Evolutionary conservation across 2,888 invertebrate genomes (phyloP), one percentile per base, ranked within the genome.

Genomic region (Hesperia comma): DNA sequence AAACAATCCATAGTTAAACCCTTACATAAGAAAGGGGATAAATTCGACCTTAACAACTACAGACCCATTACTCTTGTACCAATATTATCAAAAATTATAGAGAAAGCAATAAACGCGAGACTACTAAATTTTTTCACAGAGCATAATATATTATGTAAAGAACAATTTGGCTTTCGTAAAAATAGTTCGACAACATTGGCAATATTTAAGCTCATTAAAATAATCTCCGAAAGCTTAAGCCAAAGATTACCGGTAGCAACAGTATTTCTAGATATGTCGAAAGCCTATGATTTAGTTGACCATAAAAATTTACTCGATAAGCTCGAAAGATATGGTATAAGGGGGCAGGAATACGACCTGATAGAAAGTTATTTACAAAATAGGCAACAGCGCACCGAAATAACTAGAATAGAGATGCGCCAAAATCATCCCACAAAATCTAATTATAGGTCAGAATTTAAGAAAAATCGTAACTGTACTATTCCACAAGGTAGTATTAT

Each of bases 211-310:
- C 26, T 70, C 6, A 64, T 56, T 32, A 70, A 67, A 46, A 12
- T 15, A 2, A 33, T 70, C 0, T 67, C 54, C n/a, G 67, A 67
- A 41, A 61, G 49, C 37, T 8, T 70, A 41, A 68, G 68, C 41
- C 10, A 67, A 26, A 57, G 53, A 26, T 26, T 60, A 14, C 66
- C 64, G 3, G 61, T 60, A 15, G 60, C 60, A 0, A 63, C 40
- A 4, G 10, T 68, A 12, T 63, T 71, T 26, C 41, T 69, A 0
- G 71, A 70, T 41, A 68, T 71, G 68, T 61, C 95, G 37, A 93
- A 88, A 75, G 85, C 87, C 40, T 79, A 81, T 55, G 88, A 94
- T 64, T 72, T 74, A n/a, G 69, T 71, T 4, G 26, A 32, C 6
- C 69, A 67, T 43, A 54, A 33, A 32, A 37, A 37, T 10, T 46